Evolutionary conservation across 2,113 vertebrate genomes (phyloP), one percentile per base, ranked within the genome.

Genomic region (Onychostruthus taczanowskii): DNA sequence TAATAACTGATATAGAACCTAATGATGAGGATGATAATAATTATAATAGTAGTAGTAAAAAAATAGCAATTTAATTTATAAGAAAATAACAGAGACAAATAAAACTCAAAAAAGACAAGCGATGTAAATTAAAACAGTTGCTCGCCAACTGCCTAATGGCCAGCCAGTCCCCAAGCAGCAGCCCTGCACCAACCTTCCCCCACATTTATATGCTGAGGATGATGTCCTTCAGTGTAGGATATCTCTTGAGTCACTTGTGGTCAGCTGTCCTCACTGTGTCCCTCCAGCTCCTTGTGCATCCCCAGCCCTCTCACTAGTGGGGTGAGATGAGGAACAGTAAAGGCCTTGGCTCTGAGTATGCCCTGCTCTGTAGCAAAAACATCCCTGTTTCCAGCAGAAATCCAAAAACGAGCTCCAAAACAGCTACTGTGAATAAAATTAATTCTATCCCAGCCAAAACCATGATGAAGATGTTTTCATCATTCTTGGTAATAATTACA

Each of bases 241-340:
- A 24, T 16, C 8, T 10, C 43, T 35, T 27, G 7, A 13, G 18
- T 46, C 10, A 16, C 15, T 4, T 83, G 20, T 3, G 6, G 9
- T 44, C 24, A 30, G 13, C 43, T 63, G 11, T 53, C 15, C 52
- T 3, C 0, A 1, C 16, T 35, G 5, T 63, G 21, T 41, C 13
- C 4, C 19, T 13, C 3, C 11, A 80, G 0, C 0, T 35, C 11
- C 24, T 44, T 41, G 27, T 33, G 10, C 6, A 28, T 6, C 8
- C 8, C 23, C 16, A 69, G 11, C 21, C 22, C 5, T 1, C 17
- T 53, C 0, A 0, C 37, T 30, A 1, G 12, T 16, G 6, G 7
- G 2, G 6, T n/a, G 23, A 3, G 2, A 3, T 63, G 21, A 44
- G 24, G 6, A 72, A 24, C 11, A 72, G 16, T 24, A 47, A 62